Base-by-base conservation (phyloP, 2,888 invertebrate species). In the Scrobipalpa costella region DNA sequence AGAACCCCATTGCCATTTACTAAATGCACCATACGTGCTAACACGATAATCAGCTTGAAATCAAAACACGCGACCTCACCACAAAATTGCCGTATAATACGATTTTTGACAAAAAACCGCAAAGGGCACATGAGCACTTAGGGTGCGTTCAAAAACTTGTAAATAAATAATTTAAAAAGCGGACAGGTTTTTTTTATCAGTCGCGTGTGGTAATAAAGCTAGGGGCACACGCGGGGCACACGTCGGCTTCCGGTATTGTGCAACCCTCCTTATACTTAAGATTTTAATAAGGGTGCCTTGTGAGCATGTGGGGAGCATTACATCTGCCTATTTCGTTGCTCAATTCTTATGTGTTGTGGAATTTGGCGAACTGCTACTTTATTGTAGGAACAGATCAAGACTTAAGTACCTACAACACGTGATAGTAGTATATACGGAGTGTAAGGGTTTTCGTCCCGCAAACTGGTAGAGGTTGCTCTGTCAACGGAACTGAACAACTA, bases 131-230 rank as follows among this genome's bases (percentile, higher is more conserved):
- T 77, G 74, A 68, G 68, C 71, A 64, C 69, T 65, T 61, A 69
- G 80, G 76, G 77, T 73, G 67, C 71, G 69, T 78, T 83, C 83
- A 86, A 89, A 88, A 88, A 84, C 76, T 74, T 83, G 69, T 81
- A 82, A 81, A 78, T 82, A 83, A 83, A 84, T 80, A 83, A 85
- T 84, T 81, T 74, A 55, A 55, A 55, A 55, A 55, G 68, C 57
- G 78, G 88, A 50, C 49, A 40, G 17, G 21, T 27, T 60, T 87
- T 79, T n/a, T 90, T 90, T 83, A 76, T 68, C 64, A 71, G 68
- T 84, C 89, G 86, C 88, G 90, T 90, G 89, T 78, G 34, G 9
- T 7, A 3, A 13, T 50, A 21, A 55, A 15, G 34, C 74, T 66
- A 72, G 76, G 80, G 79, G 79, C 73, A 73, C 80, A 85, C 84